Conservation (phyloP, 92 coral and sea anemone genomes). For the Palythoa caribaeorum region DNA sequence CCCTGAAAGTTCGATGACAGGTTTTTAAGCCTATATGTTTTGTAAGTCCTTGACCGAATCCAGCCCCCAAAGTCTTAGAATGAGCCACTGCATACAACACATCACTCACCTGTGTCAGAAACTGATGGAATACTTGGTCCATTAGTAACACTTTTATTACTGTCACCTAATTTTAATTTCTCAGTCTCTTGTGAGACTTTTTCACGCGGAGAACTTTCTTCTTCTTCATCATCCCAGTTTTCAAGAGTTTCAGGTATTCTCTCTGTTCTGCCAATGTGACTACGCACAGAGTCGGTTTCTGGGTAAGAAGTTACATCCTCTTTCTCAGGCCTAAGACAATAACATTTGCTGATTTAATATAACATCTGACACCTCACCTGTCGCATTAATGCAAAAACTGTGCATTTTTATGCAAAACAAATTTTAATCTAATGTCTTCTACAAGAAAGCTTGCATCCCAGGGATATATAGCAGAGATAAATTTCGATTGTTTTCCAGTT, state of each 20-base stretch:
- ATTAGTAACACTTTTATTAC: slow-evolving; percentile 14
- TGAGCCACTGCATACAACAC: background rate
- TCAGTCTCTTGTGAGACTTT: background rate
- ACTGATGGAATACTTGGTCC: slow-evolving; percentile 8
- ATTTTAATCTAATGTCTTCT: no score
- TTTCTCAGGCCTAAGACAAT: slow-evolving; percentile 17
- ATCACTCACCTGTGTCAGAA: slow-evolving; percentile 8
- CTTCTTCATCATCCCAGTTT: slow-evolving; percentile 28
- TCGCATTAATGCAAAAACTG: background rate
- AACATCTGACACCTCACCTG: background rate
- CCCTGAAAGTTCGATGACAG: background rate
- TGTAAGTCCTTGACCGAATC: background rate
- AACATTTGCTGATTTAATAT: background rate
- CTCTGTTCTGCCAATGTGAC: slow-evolving; percentile 10
- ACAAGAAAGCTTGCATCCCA: no score
- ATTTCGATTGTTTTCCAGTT: no score
- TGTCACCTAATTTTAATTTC: slow-evolving; percentile 13
- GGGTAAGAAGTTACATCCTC: slow-evolving; percentile 2
- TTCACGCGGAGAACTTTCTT: background rate
- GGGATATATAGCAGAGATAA: no score
- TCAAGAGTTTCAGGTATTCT: slow-evolving; percentile 27
- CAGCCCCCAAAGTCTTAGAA: background rate
- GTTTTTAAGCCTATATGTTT: background rate
- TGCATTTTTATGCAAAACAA: background rate
- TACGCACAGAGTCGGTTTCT: background rate